Conservation (phyloP, 1,140 invertebrate species). For the Ceratina australensis region DNA sequence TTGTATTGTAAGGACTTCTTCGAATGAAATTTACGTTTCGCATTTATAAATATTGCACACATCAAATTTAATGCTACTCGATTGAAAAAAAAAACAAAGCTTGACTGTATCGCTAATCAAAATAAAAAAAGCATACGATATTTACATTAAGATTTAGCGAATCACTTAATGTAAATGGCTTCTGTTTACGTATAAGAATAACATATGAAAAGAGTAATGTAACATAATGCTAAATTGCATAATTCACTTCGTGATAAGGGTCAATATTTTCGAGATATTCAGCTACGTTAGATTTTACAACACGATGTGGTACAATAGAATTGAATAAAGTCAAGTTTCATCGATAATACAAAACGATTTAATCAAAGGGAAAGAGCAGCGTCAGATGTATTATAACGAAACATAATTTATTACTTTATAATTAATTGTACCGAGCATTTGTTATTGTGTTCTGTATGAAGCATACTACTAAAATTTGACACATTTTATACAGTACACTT, state of each 20-base stretch:
- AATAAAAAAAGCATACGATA: slow-evolving; percentile 3
- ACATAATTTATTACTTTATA: slow-evolving; percentile 15
- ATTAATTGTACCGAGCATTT: slow-evolving; percentile 13
- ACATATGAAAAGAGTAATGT: slow-evolving; percentile 3
- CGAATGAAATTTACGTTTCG: slow-evolving; percentile 26
- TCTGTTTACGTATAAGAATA: slow-evolving; percentile 12
- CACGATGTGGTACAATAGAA: slow-evolving; percentile 27
- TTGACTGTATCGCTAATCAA: slow-evolving; percentile 27
- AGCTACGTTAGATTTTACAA: slow-evolving; percentile 33
- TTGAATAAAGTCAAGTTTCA: slow-evolving; percentile 23
- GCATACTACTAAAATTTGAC: background rate
- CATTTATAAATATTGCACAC: background rate
- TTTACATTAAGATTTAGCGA: slow-evolving; percentile 19
- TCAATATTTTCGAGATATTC: slow-evolving; percentile 41
- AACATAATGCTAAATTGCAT: slow-evolving; percentile 37
- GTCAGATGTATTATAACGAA: slow-evolving; percentile 12
- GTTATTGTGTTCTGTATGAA: slow-evolving; percentile 3
- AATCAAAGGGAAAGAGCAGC: background rate
- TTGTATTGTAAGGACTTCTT: slow-evolving; percentile 18
- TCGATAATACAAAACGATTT: slow-evolving; percentile 1
- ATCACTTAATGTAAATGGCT: background rate
- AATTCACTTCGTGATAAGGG: slow-evolving; percentile 35
- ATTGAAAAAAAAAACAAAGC: background rate
- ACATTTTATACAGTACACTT: slow-evolving; percentile 17
- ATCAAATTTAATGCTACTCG: slow-evolving; percentile 5